Evolutionary conservation across 2,888 invertebrate species (phyloP), one percentile per base, ranked within the genome.

Genomic region (Acanthosepion lycidas): DNA sequence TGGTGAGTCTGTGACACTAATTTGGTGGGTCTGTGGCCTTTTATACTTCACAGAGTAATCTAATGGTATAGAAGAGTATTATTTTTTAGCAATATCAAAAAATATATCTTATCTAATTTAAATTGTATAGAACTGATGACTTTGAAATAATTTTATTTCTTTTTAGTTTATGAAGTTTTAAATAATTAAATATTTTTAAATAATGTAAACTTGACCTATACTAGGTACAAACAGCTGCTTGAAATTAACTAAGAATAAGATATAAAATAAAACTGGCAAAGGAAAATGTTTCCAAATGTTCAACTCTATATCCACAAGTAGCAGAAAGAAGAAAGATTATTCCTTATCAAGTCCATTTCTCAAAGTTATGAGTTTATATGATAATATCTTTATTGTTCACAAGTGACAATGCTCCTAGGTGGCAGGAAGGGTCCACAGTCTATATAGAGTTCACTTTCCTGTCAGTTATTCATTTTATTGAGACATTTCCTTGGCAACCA

Each of bases 401-500:
- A 78, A 78, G 12, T 78, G 78, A 78, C 78, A 78, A 78, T n/a
- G n/a, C 9, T 78, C n/a, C 78, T n/a, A 12, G 78, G n/a, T 78
- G 78, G 12, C 15, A 15, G 78, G 78, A 78, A n/a, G 78, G 18
- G 78, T 78, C n/a, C n/a, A 78, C n/a, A 78, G 78, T 78, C 8
- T 12, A n/a, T 9, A 78, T 15, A 78, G n/a, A n/a, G 78, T 78
- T 78, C 78, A 78, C 78, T 78, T n/a, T 78, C 23, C n/a, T 33
- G n/a, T 78, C n/a, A 78, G n/a, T 78, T 78, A 78, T 78, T 78
- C 78, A n/a, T 78, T 78, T 78, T 78, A 78, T 78, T 12, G 78
- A n/a, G 78, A n/a, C 78, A 78, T 78, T 78, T 78, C 78, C 78
- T 78, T 78, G 78, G 78, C 78, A 78, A n/a, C n/a, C 78, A 78